Base-by-base conservation (phyloP, 2,797 vertebrate species). In the Simalia tracyae region DNA sequence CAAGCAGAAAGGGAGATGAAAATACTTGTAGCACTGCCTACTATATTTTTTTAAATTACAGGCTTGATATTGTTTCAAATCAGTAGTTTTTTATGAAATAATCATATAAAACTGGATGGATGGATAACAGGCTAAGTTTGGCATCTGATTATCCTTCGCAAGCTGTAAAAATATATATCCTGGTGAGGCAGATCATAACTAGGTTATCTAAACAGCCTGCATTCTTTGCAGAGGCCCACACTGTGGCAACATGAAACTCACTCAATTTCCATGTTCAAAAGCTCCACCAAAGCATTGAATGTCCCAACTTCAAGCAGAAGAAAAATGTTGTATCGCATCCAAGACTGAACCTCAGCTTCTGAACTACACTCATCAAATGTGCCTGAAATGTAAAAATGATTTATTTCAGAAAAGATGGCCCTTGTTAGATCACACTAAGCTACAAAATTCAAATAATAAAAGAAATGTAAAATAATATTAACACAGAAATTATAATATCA, bases 211-310 rank as follows among this genome's bases (percentile, higher is more conserved):
- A 66, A 86, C 59, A 42, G 9, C 60, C 31, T 68, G 28, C 63
- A 50, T 42, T 2, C 59, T 59, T n/a, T 42, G 85, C 14, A n/a
- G 54, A 54, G 63, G 0, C 0, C 28, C 28, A 63, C 10, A 86
- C 85, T 92, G 5, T 26, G 87, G 50, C 24, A 57, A 93, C 2
- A 0, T 81, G 59, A 57, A 91, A 97, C 98, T 97, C 98, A 99
- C 99, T 99, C 99, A 0, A 99, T 99, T 96, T 99, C 99, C 99
- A 99, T 99, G 98, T 99, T 99, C 89, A 99, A 98, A 94, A 99
- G 98, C 95, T 99, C 99, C 97, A 99, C 98, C 95, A 99, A 95
- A 66, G 99, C 99, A 11, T 98, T 98, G 97, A 99, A 99, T 0
- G 99, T 99, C 66, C 99, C 99, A 91, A 98, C 98, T 72, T 99